A percentile compares a stretch with the other conserved stretches of the same genome.
These are phyloP conservation scores for Aphidoletes aphidimyza DNA, from an alignment of 2,888 invertebrate species.

Conservation along the genomic window DNA sequence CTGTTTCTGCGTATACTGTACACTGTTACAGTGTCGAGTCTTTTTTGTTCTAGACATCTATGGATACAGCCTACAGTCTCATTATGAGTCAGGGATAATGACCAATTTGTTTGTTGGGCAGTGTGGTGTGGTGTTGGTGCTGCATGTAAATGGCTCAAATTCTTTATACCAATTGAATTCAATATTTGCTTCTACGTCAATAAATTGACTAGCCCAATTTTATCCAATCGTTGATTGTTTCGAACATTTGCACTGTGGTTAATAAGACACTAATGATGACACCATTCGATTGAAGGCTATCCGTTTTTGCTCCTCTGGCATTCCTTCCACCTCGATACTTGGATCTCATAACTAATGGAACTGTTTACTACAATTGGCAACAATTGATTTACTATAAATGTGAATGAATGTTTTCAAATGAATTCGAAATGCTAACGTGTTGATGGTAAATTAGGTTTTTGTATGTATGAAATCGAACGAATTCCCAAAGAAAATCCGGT, in stretches of 20 bases:
- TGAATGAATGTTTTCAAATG: neutral
- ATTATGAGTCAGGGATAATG: slow-evolving; percentile 16
- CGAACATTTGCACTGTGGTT: neutral
- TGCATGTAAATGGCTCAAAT: slow-evolving; percentile 21
- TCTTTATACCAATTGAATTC: slow-evolving; percentile 18
- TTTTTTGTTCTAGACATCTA: no score
- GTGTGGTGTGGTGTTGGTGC: neutral
- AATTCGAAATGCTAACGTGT: neutral
- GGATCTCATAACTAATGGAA: neutral
- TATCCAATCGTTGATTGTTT: slow-evolving; percentile 14
- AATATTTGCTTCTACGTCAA: neutral
- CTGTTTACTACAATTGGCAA: neutral
- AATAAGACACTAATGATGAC: slow-evolving; percentile 36
- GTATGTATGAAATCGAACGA: neutral
- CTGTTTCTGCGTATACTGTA: no score
- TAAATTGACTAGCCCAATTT: slow-evolving; percentile 2
- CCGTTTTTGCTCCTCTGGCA: neutral
- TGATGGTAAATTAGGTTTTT: neutral
- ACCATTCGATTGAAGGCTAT: neutral
- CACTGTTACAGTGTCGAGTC: no score
- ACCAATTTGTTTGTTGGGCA: slow-evolving; percentile 33
- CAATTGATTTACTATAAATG: neutral
- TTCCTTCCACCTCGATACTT: neutral
- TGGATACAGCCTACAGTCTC: no score
- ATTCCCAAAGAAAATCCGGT: neutral